A percentile compares a stretch with the other conserved stretches of the same genome.
phyloP scores from a whole-genome alignment of 2,113 vertebrate species.

The Pachypanchax playfairii region DNA sequence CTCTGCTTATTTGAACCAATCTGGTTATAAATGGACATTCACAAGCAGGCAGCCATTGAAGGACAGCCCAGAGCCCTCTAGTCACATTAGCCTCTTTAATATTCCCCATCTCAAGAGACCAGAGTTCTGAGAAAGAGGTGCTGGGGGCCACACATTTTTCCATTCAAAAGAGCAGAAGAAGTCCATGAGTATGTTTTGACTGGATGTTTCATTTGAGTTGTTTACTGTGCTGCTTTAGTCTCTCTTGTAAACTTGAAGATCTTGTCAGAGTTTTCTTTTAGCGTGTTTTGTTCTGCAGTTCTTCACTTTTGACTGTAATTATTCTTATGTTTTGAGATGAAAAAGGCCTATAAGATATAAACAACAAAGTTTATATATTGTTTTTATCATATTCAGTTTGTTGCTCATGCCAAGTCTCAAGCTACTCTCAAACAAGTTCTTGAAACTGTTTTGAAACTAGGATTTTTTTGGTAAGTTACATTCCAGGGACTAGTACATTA shows the following conservation, averaged over 20 bases:
- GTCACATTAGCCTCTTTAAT: constrained; percentile 72
- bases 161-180: constrained; percentile 65
- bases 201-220: constrained; percentile 48
- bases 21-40: constrained; percentile 78
- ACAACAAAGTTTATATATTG: not conserved
- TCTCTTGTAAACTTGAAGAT: constrained; percentile 28
- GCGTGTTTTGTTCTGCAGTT: constrained; percentile 4
- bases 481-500: constrained; percentile 59
- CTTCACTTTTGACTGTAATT: not conserved
- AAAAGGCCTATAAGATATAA: not conserved
- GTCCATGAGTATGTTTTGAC: constrained; percentile 40
- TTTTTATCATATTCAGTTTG: constrained; percentile 20
- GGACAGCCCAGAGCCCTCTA: constrained; percentile 50
- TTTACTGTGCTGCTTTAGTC: constrained; percentile 61
- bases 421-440: constrained; percentile 3
- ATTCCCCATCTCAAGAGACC: constrained; percentile 74
- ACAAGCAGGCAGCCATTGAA: constrained; percentile 58
- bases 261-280: constrained; percentile 1
- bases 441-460: constrained; percentile 36
- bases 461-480: constrained; percentile 51
- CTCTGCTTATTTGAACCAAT: constrained; percentile 76
- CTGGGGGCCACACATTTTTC: constrained; percentile 74
- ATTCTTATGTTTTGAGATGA: not conserved
- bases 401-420: constrained; percentile 23
- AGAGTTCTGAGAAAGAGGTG: constrained; percentile 66